Evolutionary conservation across 2,797 vertebrate genomes (phyloP).

Genomic region (Enteromius thamalakanensis): DNA sequence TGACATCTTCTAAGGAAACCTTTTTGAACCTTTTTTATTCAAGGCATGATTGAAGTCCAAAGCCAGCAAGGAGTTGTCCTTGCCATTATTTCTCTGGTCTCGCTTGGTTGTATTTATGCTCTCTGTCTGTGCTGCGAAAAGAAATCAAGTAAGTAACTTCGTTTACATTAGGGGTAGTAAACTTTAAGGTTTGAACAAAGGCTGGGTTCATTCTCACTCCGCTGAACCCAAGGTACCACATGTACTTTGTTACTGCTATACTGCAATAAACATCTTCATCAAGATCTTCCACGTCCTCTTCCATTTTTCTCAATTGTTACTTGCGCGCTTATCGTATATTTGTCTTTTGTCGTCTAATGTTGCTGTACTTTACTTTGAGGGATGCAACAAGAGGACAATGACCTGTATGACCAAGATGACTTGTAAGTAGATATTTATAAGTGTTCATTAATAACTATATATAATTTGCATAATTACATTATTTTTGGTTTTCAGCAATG

Average conservation of each 20-base stretch:
- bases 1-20: background rate
- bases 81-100: slow-evolving; percentile 49
- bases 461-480: background rate
- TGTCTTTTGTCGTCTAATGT: background rate
- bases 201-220: no score
- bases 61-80: slow-evolving; percentile 55
- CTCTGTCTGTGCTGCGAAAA: slow-evolving; percentile 60
- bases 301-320: background rate
- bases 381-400: slow-evolving; percentile 58
- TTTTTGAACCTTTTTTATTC: background rate
- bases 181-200: no score
- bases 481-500: slow-evolving; percentile 1
- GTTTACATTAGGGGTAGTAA: no score
- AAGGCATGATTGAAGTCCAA: slow-evolving; percentile 54
- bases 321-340: background rate
- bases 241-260: no score
- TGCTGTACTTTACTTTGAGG: slow-evolving; percentile 48
- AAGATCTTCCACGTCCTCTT: no score
- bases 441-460: background rate
- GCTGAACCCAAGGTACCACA: no score
- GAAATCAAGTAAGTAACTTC: slow-evolving; percentile 48
- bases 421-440: slow-evolving; percentile 55
- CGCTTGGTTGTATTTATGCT: slow-evolving; percentile 43
- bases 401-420: slow-evolving; percentile 56
- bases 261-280: no score